A percentile compares a stretch with the other conserved stretches of the same genome.
These are phyloP conservation scores for Synanthedon vespiformis DNA, from an alignment of 2,888 invertebrate species.

Conservation along the genomic window DNA sequence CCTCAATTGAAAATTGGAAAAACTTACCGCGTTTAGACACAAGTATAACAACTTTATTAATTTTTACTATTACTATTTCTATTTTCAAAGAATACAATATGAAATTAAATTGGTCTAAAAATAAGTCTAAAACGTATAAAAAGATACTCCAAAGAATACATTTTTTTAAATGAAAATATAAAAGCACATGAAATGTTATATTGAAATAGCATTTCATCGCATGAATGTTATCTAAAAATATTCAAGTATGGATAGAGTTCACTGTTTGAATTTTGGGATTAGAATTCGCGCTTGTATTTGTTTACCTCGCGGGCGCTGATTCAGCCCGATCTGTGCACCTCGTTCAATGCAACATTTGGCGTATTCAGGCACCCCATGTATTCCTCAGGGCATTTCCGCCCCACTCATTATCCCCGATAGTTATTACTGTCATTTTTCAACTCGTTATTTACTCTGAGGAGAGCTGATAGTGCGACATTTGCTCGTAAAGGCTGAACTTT, in stretches of 20 bases:
- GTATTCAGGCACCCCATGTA: conserved; percentile 46
- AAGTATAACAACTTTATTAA: too few species aligned
- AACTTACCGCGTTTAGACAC: conserved; percentile 11
- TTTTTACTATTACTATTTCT: too few species aligned
- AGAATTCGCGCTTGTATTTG: conserved; percentile 16
- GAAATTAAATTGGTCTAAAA: too few species aligned
- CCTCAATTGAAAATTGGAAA: conserved; percentile 39
- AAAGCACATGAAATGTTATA: too few species aligned
- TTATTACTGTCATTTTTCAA: conserved; percentile 71
- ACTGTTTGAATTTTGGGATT: too few species aligned
- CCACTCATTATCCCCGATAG: conserved; percentile 67
- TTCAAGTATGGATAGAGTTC: too few species aligned
- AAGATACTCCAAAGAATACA: too few species aligned
- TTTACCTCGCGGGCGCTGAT: conserved; percentile 38
- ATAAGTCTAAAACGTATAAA: too few species aligned
- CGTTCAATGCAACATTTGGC: conserved; percentile 56
- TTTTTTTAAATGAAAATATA: too few species aligned
- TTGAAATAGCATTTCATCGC: too few species aligned
- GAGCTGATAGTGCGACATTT: conserved; percentile 66
- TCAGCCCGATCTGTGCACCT: conserved; percentile 8
- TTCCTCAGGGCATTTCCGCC: conserved; percentile 64
- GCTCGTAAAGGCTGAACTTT: conserved; percentile 46
- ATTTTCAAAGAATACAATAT: too few species aligned
- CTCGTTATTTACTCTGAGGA: conserved; percentile 69
- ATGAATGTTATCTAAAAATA: too few species aligned